Conservation (phyloP, 2,888 invertebrate genomes). For the Synanthedon formicaeformis region DNA sequence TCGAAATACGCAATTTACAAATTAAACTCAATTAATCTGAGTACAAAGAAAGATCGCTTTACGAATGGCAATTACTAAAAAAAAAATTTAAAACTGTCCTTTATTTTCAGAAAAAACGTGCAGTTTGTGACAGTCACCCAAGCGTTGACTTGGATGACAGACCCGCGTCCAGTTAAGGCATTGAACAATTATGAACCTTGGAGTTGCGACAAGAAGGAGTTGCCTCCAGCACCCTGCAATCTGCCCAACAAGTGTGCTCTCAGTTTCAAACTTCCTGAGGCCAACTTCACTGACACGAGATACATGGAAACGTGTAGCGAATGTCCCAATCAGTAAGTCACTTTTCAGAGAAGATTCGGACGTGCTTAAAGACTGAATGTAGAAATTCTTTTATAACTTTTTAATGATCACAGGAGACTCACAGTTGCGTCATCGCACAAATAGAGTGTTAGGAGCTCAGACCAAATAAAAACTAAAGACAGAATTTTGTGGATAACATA, state of each 20-base stretch:
- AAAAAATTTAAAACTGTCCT: background rate
- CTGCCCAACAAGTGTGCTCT: slow-evolving; percentile 87
- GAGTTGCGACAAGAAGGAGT: slow-evolving; percentile 81
- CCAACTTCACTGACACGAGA: slow-evolving; percentile 83
- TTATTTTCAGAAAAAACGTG: slow-evolving; percentile 79
- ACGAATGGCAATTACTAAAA: no score
- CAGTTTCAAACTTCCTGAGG: slow-evolving; percentile 80
- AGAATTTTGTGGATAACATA: no score
- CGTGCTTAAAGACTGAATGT: no score
- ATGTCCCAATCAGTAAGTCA: slow-evolving; percentile 80
- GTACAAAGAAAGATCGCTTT: no score
- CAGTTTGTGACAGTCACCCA: slow-evolving; percentile 90
- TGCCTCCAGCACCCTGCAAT: slow-evolving; percentile 82
- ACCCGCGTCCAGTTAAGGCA: slow-evolving; percentile 78
- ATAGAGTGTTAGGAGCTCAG: no score
- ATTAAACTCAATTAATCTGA: no score
- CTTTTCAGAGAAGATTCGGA: background rate
- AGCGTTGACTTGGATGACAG: slow-evolving; percentile 91
- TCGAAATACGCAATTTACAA: no score
- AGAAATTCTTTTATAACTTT: no score
- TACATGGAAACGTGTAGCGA: slow-evolving; percentile 90
- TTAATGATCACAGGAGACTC: no score
- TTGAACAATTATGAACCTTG: slow-evolving; percentile 83
- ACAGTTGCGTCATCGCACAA: no score
- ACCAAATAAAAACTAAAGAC: no score